Evolutionary conservation across 2,888 invertebrate genomes (phyloP).

Genomic region (Malacosoma neustria): DNA sequence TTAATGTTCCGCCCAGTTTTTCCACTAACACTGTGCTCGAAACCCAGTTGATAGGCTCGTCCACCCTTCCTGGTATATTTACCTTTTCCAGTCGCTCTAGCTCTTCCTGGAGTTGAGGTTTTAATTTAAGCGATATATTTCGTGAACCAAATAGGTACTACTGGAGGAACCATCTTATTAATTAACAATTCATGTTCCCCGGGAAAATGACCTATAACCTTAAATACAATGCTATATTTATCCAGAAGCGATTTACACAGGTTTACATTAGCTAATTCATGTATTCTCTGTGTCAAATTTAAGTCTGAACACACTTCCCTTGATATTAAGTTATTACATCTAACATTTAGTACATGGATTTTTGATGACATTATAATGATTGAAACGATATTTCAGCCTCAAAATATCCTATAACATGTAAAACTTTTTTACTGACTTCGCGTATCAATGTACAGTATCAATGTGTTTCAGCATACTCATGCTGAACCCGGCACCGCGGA

Average conservation of each 20-base stretch:
- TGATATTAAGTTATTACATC: background rate
- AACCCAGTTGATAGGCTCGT: slow-evolving; percentile 12
- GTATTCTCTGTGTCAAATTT: background rate
- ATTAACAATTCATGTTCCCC: slow-evolving; percentile 2
- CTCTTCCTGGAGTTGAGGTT: slow-evolving; percentile 3
- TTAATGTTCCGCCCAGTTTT: slow-evolving; percentile 4
- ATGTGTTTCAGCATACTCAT: background rate
- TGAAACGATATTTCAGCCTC: background rate
- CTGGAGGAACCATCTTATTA: slow-evolving; percentile 2
- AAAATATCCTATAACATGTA: background rate
- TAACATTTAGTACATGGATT: background rate
- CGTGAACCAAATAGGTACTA: slow-evolving; percentile 1
- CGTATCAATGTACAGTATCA: background rate
- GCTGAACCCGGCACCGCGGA: background rate
- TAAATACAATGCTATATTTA: slow-evolving; percentile 2
- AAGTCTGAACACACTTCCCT: background rate
- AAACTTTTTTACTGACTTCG: slow-evolving; percentile 1
- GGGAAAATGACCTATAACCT: slow-evolving; percentile 2
- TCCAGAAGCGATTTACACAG: background rate
- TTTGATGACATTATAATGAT: background rate
- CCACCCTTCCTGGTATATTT: slow-evolving; percentile 9
- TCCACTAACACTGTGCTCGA: slow-evolving; percentile 4
- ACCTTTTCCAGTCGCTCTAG: slow-evolving; percentile 6
- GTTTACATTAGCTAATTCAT: background rate
- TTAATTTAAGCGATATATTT: slow-evolving; percentile 4